phyloP scores from a whole-genome alignment of 2,888 invertebrate species.

The Amiota minor region DNA sequence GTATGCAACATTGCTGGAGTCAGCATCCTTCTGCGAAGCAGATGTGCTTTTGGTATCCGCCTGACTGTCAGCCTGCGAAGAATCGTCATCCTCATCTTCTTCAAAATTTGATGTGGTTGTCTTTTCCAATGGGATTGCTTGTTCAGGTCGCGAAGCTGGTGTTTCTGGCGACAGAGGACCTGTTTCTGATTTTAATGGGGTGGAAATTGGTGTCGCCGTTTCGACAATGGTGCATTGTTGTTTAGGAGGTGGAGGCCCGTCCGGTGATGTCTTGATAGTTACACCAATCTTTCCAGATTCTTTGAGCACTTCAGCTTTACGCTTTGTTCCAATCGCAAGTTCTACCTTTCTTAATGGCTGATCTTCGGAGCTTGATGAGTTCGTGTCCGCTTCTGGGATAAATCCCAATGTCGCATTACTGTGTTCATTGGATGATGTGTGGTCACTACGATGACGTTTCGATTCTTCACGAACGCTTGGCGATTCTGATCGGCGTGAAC shows the following conservation, averaged over 20 bases:
- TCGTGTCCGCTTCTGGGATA: conserved; percentile 75
- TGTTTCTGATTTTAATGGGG: conserved; percentile 67
- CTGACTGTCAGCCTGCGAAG: conserved; percentile 52
- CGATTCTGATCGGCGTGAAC: conserved; percentile 71
- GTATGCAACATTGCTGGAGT: conserved; percentile 33
- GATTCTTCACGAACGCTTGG: conserved; percentile 58
- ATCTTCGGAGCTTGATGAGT: conserved; percentile 77
- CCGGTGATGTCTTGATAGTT: conserved; percentile 84
- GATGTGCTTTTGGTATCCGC: conserved; percentile 37
- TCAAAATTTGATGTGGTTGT: conserved; percentile 44
- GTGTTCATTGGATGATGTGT: conserved; percentile 49
- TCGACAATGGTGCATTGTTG: conserved; percentile 69
- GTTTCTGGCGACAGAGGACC: conserved; percentile 72
- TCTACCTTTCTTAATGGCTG: conserved; percentile 77
- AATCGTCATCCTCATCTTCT: conserved; percentile 59
- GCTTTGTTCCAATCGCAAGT: conserved; percentile 80
- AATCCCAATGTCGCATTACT: conserved; percentile 58
- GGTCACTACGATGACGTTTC: conserved; percentile 57
- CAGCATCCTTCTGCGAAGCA: conserved; percentile 8
- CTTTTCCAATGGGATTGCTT: conserved; percentile 66
- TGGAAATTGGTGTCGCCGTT: conserved; percentile 58
- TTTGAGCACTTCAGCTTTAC: conserved; percentile 89
- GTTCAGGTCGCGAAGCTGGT: conserved; percentile 73
- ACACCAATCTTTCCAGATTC: conserved; percentile 93
- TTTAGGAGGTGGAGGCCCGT: conserved; percentile 64